Evolutionary conservation across 1,140 invertebrate genomes (phyloP), one percentile per base, ranked within the genome.

Genomic region (Aplysia californica): DNA sequence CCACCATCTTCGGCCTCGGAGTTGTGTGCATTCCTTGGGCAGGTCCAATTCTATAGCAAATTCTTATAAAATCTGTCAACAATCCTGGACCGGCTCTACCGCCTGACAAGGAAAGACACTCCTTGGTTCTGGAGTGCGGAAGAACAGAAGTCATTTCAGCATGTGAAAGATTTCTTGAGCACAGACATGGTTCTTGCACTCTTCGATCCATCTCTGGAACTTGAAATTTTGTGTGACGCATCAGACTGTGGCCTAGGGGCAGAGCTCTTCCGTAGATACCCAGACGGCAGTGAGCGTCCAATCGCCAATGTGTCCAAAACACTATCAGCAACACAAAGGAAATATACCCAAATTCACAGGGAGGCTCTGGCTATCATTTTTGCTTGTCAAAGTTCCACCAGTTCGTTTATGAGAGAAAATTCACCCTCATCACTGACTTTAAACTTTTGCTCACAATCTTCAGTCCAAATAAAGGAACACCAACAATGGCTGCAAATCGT

Each of bases 371-470:
- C 76, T 20, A 87, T 92, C 20, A 76, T 92, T 1, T 92, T 87
- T 81, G 89, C 86, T 5, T 93, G 4, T 84, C 86, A 44, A 90
- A 90, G 80, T 92, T 92, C 82, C 83, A 91, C 38, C 78, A 91
- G 39, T 92, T 90, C 79, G 64, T 92, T 3, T 89, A 82, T 50
- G 92, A 89, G 58, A 80, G 83, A 55, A 65, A 78, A 15, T 86
- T 88, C 65, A 81, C 71, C 23, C 59, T 89, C 3, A 44, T 82
- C 26, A 90, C 84, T 21, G 90, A 90, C 75, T 87, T 90, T 58
- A 85, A 89, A 78, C 85, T 88, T 3, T 71, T 90, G 23, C 21
- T 83, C 38, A 55, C 71, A 23, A 90, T 91, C 33, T 89, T 90
- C 29, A 83, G 83, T 23, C 82, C 87, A 71, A 70, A 76, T 39